Evolutionary conservation across 2,113 vertebrate genomes (phyloP).

Genomic region (Myotis yumanensis): DNA sequence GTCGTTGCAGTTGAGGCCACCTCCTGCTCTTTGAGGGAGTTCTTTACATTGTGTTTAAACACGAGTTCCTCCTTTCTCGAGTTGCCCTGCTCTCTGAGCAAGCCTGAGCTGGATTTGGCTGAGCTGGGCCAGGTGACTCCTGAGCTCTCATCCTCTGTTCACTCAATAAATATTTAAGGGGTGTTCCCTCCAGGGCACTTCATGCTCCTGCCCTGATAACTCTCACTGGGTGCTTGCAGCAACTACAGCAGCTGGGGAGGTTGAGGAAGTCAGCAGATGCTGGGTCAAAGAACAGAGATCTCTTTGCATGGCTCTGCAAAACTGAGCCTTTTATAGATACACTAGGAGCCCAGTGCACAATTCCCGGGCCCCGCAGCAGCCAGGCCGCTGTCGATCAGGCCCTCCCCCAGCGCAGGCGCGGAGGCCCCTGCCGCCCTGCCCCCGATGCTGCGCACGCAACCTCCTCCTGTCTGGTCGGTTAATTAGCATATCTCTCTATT

Average conservation of each 20-base stretch:
- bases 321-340: not conserved
- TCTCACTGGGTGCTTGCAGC: accelerated
- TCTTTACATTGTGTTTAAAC: not conserved
- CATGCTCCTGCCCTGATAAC: accelerated
- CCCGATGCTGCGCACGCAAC: too few relatives aligned
- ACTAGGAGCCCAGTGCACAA: too few relatives aligned
- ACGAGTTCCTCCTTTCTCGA: not conserved
- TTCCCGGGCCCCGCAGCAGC: too few relatives aligned
- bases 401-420: too few relatives aligned
- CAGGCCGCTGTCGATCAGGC: too few relatives aligned
- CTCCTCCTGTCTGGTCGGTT: too few relatives aligned
- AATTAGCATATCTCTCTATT: too few relatives aligned
- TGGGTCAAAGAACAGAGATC: not conserved
- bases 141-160: accelerated
- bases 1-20: not conserved
- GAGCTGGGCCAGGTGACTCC: accelerated
- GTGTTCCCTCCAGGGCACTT: not conserved
- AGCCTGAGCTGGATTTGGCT: not conserved
- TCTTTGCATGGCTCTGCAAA: not conserved
- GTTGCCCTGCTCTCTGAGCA: not conserved
- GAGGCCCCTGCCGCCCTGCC: too few relatives aligned
- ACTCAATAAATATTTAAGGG: not conserved
- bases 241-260: accelerated
- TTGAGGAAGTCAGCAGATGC: not conserved
- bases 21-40: not conserved